Base-by-base conservation (phyloP, 2,113 vertebrate species). In the Perca fluviatilis region DNA sequence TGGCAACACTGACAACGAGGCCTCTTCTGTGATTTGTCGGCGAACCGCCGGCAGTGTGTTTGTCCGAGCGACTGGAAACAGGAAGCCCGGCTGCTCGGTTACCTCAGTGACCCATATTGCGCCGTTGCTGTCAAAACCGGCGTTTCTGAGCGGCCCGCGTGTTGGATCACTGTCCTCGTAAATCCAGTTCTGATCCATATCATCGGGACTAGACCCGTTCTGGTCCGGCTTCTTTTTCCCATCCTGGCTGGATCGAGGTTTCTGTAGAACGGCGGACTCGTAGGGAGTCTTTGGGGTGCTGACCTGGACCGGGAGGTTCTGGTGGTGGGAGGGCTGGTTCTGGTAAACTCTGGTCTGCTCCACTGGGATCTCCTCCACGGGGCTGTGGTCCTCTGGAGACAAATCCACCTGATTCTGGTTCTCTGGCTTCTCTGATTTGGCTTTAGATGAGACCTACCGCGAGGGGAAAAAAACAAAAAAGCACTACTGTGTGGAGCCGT, bases 271-370 rank as follows among this genome's bases (percentile, higher is more conserved):
- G 3, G 71, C 40, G 1, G 83, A 68, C 54, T 84, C 70, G 0
- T 88, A 25, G 4, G 79, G 47, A 1, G 61, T 58, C 30, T 86
- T 64, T 3, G 70, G 79, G 54, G 66, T 1, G 62, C 4, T 19
- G 25, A 18, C 43, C 61, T 79, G 86, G 43, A 63, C 67, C 0
- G 84, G 79, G 10, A 57, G 89, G 49, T 85, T 68, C 60, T 79
- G 63, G 0, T 71, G 13, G 5, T 65, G 67, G 3, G 66, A 53
- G 6, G 90, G 90, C 0, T 89, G 90, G 79, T 93, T 91, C 83
- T 95, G 93, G 86, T 94, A 94, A 73, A 94, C 90, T 77, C 70
- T 85, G 74, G 92, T 95, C 84, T 93, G 92, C 67, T 95, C 93
- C 12, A 63, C 67, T 16, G 91, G 91, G 78, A 90, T 60, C 79